Evolutionary conservation across 2,888 invertebrate species (phyloP).

Genomic region (Theodoxus fluviatilis): DNA sequence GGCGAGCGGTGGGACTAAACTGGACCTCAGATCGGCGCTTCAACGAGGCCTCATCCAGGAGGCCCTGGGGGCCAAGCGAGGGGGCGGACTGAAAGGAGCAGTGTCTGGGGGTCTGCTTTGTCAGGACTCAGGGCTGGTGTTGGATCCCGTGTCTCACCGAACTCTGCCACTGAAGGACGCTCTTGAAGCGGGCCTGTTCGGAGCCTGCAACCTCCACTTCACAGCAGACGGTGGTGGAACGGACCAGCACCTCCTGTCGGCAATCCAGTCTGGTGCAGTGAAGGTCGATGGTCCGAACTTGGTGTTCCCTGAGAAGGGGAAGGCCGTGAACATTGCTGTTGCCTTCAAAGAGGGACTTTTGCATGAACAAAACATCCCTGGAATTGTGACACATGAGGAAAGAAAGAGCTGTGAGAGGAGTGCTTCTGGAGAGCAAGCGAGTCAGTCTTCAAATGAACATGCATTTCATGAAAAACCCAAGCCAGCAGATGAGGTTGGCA

Average conservation of each 20-base stretch:
- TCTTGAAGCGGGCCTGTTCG: conserved; percentile 48
- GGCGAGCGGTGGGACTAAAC: too few species aligned
- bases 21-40: too few species aligned
- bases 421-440: too few species aligned
- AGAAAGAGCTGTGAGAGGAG: too few species aligned
- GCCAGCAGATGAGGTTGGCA: too few species aligned
- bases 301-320: conserved; percentile 34
- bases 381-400: too few species aligned
- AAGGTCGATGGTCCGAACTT: conserved; percentile 41
- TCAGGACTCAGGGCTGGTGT: conserved; percentile 40
- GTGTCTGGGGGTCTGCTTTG: too few species aligned
- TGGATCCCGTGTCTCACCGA: conserved; percentile 49
- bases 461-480: too few species aligned
- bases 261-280: conserved; percentile 44
- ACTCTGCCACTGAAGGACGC: conserved; percentile 49
- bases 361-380: too few species aligned
- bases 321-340: conserved; percentile 32
- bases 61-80: conserved; percentile 28
- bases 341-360: conserved; percentile 35
- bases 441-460: too few species aligned
- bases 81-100: too few species aligned
- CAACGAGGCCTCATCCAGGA: too few species aligned
- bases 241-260: conserved; percentile 43
- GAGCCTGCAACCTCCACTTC: conserved; percentile 43
- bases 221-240: conserved; percentile 43